Base-by-base conservation (phyloP, 2,888 invertebrate genomes). In the Erannis defoliaria region DNA sequence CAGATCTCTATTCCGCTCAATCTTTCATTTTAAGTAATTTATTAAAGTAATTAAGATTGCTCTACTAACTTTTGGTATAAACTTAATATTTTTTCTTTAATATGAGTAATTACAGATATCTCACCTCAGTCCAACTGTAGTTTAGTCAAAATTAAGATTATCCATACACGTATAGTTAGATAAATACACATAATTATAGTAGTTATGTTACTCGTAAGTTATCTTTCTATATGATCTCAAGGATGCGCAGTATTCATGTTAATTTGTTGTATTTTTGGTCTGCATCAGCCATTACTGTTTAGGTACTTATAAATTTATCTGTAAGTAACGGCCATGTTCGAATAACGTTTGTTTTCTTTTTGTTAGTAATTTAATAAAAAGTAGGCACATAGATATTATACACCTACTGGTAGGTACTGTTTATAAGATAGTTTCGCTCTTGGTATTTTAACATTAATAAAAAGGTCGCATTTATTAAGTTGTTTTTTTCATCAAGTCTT, bases 181-280 rank as follows among this genome's bases (percentile, higher is more conserved):
- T 42, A 14, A 18, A 5, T 42, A 31, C 40, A 35, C 10, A 14
- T 49, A 40, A 26, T 35, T 23, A 9, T 23, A 23, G 19, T 35
- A 45, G 43, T 19, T 57, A 42, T 42, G 21, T 42, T 45, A 45
- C 26, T 45, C 10, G 29, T 45, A 64, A 43, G 19, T 49, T 57
- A 35, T 57, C 14, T 62, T 73, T 73, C 76, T 72, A 77, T 80
- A 80, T 88, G 89, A 89, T 88, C 89, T 89, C 89, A 86, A 73
- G 75, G 79, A 80, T 88, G 85, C 85, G 79, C 84, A 86, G 87
- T 88, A 87, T 86, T 88, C 76, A 33, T 42, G 26, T 70, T 71
- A 64, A 66, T 75, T 73, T 69, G 26, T 45, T 45, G 60, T 33
- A 60, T 73, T 75, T 77, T 70, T 69, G 78, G 73, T 79, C 67